Base-by-base conservation (phyloP, 2,888 invertebrate species). In the Atrina japonica region DNA sequence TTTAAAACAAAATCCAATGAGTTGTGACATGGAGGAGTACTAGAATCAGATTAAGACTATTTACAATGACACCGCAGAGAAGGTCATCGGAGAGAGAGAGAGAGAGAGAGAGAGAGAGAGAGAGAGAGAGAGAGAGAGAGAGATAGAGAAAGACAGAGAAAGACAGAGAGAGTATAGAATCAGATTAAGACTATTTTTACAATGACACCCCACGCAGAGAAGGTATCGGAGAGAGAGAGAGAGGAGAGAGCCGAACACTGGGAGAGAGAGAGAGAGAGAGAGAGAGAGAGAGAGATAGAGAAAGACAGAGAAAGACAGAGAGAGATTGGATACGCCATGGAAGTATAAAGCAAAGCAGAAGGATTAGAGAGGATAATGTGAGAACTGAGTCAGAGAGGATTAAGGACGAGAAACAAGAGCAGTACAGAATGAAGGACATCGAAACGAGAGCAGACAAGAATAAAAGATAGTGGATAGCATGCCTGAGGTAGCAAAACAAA, bases 171-270 rank as follows among this genome's bases (percentile, higher is more conserved):
- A n/a, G n/a, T n/a, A n/a, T n/a, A n/a, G n/a, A n/a, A n/a, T n/a
- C n/a, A n/a, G n/a, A n/a, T n/a, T n/a, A n/a, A n/a, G n/a, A n/a
- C n/a, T n/a, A n/a, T n/a, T n/a, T n/a, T n/a, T n/a, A n/a, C n/a
- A n/a, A n/a, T n/a, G n/a, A n/a, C n/a, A n/a, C n/a, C n/a, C n/a
- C n/a, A n/a, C n/a, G n/a, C n/a, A n/a, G n/a, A n/a, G n/a, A n/a
- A n/a, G n/a, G n/a, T n/a, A n/a, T n/a, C n/a, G n/a, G 59, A 43
- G 25, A 53, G 61, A 61, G 43, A 41, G 52, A 69, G 63, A 63
- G 56, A 63, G 56, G 56, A 61, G 56, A 53, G 18, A 40, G 5
- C 5, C 27, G 41, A 29, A 40, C 21, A 70, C 16, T 49, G 21
- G 43, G 50, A 55, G 47, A 23, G 25, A 21, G 23, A 43, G 43